Base-by-base conservation (phyloP, 1,140 invertebrate species). In the Ectropis grisescens region DNA sequence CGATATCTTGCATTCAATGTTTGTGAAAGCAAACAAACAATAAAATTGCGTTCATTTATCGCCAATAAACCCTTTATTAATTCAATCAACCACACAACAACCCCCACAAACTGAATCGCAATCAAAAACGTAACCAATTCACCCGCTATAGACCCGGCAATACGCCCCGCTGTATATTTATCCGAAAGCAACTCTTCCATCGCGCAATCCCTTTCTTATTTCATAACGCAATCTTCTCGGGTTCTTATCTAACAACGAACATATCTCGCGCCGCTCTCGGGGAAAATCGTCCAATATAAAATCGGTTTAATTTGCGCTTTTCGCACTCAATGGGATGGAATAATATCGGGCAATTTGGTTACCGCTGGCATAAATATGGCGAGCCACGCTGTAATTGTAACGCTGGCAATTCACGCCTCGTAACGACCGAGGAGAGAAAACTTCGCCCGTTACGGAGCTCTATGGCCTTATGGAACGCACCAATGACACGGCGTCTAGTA, bases 251-350 rank as follows among this genome's bases (percentile, higher is more conserved):
- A 61, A 67, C 57, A 61, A 50, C 66, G 68, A 69, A 76, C 69
- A 75, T 76, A 76, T 78, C 72, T 78, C 66, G 69, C 74, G 70
- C 58, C 67, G 69, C 67, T 68, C 59, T 68, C 52, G 55, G 54
- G 58, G 71, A 78, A 72, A 81, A 81, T 78, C 72, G 71, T 81
- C 72, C 71, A 78, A 81, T 81, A 81, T 81, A 81, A 81, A 81
- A 78, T 81, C 72, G 72, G 72, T 78, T 81, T 81, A 81, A 81
- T 81, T 81, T 81, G 76, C 72, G 70, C 72, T 81, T 78, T 81
- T 78, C 72, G 72, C 71, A 78, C 76, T 81, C 76, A 81, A 81
- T 81, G 76, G 76, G 72, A 78, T 68, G 72, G 76, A 81, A 81
- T 78, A 81, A 81, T 78, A 75, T 78, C 72, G 74, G 69, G 76